phyloP scores from a whole-genome alignment of 2,113 vertebrate genomes.

The Chrysochloris asiatica region DNA sequence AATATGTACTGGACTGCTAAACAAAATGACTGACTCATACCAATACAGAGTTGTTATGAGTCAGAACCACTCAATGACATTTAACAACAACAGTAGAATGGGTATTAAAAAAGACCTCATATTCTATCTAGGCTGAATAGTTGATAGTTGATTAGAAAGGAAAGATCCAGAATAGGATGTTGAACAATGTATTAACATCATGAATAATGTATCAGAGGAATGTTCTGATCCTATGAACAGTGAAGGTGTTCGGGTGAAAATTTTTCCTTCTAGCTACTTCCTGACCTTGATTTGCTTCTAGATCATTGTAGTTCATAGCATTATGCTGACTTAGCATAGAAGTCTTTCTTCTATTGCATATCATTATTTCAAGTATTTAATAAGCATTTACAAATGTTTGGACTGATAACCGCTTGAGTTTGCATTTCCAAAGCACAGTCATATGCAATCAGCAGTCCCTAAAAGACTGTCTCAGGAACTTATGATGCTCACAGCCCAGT shows the following conservation, averaged over 20 bases:
- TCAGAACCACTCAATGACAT: too few relatives aligned
- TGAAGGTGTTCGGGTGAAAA: not conserved
- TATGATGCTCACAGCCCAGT: not conserved
- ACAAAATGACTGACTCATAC: too few relatives aligned
- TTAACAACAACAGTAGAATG: too few relatives aligned
- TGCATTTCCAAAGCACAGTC: conserved; percentile 50
- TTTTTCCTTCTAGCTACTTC: not conserved
- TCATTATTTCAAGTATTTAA: conserved; percentile 49
- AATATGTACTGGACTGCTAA: too few relatives aligned
- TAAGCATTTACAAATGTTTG: conserved; percentile 59
- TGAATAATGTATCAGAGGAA: not conserved
- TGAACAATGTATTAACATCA: not conserved
- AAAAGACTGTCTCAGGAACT: not conserved
- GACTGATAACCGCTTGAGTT: conserved; percentile 23
- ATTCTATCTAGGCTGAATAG: not conserved
- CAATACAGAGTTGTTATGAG: too few relatives aligned
- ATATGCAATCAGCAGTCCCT: conserved; percentile 20
- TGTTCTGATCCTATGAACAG: not conserved
- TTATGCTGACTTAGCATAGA: conserved; percentile 27
- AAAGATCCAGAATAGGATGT: not conserved
- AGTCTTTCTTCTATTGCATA: conserved; percentile 20
- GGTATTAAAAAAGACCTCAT: not conserved
- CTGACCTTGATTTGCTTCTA: conserved; percentile 34
- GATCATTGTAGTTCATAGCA: not conserved
- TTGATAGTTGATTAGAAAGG: not conserved